Conservation (phyloP, 2,113 vertebrate species). For the Sylvia atricapilla region DNA sequence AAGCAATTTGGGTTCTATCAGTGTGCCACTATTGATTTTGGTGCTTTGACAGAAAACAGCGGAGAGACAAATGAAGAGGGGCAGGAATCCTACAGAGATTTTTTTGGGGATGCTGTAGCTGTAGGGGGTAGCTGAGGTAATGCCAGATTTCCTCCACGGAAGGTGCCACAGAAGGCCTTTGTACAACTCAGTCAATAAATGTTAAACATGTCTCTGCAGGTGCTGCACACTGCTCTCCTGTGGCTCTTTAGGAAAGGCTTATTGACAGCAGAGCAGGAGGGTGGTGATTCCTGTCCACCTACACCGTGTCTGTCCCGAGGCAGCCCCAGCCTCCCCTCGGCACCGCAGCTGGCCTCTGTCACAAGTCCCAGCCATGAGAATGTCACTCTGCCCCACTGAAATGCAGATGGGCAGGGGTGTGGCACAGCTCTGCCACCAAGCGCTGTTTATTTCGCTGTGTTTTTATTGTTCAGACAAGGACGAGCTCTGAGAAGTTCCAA, state of each 20-base stretch:
- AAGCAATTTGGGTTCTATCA: constrained; percentile 21
- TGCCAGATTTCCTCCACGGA: not conserved
- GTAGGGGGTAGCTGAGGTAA: not conserved
- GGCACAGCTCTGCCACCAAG: not conserved
- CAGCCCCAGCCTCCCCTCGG: not conserved
- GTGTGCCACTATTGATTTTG: constrained; percentile 23
- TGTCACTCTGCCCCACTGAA: not conserved
- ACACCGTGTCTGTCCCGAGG: not conserved
- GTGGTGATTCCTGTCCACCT: not conserved
- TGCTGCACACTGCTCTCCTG: not conserved
- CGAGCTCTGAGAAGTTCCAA: not conserved
- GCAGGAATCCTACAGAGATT: not conserved
- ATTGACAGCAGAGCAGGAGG: not conserved
- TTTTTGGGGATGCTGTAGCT: not conserved
- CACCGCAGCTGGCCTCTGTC: not conserved
- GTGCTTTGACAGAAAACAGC: not conserved
- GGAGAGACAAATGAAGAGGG: not conserved
- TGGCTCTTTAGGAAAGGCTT: not conserved
- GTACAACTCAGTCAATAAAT: not conserved
- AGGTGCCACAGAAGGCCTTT: not conserved
- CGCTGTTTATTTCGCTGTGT: not conserved
- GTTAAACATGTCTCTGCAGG: not conserved
- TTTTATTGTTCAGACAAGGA: not conserved
- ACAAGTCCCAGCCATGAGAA: not conserved
- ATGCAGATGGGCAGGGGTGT: not conserved